Evolutionary conservation across 2,888 invertebrate genomes (phyloP), one percentile per base, ranked within the genome.

Genomic region (Boloria euphrosyne): DNA sequence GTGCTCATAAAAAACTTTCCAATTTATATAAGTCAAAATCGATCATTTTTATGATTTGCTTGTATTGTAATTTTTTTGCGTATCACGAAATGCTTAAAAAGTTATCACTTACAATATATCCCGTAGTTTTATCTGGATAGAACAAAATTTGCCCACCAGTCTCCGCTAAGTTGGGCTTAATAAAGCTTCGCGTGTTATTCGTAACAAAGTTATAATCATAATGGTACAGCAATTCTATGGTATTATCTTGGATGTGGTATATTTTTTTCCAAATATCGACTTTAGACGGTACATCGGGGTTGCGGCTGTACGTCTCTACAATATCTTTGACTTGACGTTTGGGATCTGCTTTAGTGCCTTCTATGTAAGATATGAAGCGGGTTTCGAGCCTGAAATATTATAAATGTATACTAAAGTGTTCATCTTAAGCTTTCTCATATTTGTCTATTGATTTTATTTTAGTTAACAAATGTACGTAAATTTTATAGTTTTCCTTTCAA

Each of bases 151-250:
- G 93, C 5, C 95, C 94, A 0, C 95, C 96, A 75, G 95, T 94
- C 76, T 96, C 96, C 0, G 95, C 94, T 62, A 94, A 83, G 5
- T 95, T 93, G 0, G 96, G 96, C 76, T 96, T 96, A 2, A 92
- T 86, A 74, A 95, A 96, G 59, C 87, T 92, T 50, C 95, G 92
- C 0, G 93, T 95, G 13, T 94, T 93, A 69, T 95, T 94, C 0
- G 95, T 94, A 4, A 94, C 93, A 71, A 93, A 92, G 61, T 93
- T 94, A 67, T 93, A 91, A 0, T 89, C 94, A 74, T 95, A 95
- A 74, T 96, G 95, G 77, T 93, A 95, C 49, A 93, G 85, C 5
- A 96, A 77, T 47, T 92, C 90, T 60, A 95, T 95, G 46, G 93
- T 93, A 52, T 94, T 93, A 0, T 94, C 93, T 7, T 87, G 84